Evolutionary conservation across 2,888 invertebrate species (phyloP).

Genomic region (Dryadula phaetusa): DNA sequence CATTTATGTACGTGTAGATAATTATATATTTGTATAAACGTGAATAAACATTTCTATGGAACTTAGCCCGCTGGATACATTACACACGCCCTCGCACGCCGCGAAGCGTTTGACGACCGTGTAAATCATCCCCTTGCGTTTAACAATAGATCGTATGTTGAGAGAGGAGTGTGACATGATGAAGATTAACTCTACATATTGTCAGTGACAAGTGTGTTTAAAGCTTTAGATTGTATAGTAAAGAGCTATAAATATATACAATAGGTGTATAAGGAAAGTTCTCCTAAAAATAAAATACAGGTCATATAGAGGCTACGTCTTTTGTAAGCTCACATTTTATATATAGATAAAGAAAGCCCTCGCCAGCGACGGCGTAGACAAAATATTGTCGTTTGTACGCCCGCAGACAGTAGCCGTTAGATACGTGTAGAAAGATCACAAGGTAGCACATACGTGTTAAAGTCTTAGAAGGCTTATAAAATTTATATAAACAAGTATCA

Average conservation of each 20-base stretch:
- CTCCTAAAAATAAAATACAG: conserved; percentile 12
- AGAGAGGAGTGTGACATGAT: conserved; percentile 25
- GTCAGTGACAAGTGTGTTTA: conserved; percentile 25
- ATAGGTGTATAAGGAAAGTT: conserved; percentile 8
- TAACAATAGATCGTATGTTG: conserved; percentile 13
- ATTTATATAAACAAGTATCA: too few relatives aligned
- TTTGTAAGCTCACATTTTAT: conserved; percentile 36
- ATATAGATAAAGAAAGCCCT: conserved; percentile 24
- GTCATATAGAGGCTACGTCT: conserved; percentile 15
- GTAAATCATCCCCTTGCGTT: conserved; percentile 36
- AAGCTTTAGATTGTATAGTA: conserved; percentile 34
- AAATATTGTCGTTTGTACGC: conserved; percentile 69
- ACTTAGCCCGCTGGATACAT: conserved; percentile 36
- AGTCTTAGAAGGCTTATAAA: conserved; percentile 48
- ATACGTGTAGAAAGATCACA: conserved; percentile 66
- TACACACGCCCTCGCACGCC: conserved; percentile 27
- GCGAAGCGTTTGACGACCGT: conserved; percentile 19
- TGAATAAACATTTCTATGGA: conserved; percentile 29
- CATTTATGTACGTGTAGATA: conserved; percentile 33
- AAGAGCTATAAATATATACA: conserved; percentile 34
- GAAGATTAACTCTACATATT: conserved; percentile 16
- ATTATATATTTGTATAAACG: conserved; percentile 26
- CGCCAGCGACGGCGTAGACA: conserved; percentile 52
- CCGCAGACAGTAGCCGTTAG: conserved; percentile 63
- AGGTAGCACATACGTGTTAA: conserved; percentile 56